Evolutionary conservation across 2,888 invertebrate species (phyloP).

Genomic region (Patella depressa): DNA sequence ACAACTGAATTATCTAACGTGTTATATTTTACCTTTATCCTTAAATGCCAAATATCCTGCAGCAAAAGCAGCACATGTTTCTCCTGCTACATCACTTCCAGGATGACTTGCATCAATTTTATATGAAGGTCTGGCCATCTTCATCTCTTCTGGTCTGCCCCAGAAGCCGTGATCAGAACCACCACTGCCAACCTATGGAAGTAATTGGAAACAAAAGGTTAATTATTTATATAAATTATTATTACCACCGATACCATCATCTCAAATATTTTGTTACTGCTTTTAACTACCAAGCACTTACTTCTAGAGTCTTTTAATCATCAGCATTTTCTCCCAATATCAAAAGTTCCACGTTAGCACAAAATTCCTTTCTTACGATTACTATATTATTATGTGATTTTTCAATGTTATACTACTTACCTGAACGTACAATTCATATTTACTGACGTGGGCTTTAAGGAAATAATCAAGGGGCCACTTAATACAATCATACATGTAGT

Average conservation of each 20-base stretch:
- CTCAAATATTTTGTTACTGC: too few relatives aligned
- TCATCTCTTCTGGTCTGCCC: slow-evolving; percentile 77
- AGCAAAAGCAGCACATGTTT: slow-evolving; percentile 76
- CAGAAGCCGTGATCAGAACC: slow-evolving; percentile 75
- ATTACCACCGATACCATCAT: too few relatives aligned
- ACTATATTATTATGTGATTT: background rate
- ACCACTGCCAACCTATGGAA: slow-evolving; percentile 69
- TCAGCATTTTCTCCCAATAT: too few relatives aligned
- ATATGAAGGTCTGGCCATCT: slow-evolving; percentile 75
- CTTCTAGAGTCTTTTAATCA: too few relatives aligned
- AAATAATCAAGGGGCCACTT: slow-evolving; percentile 77
- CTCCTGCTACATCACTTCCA: slow-evolving; percentile 77
- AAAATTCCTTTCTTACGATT: slow-evolving; percentile 26
- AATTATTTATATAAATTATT: too few relatives aligned
- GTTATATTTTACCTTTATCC: slow-evolving; percentile 37
- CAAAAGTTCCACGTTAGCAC: slow-evolving; percentile 10
- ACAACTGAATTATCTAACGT: too few relatives aligned
- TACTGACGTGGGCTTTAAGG: slow-evolving; percentile 70
- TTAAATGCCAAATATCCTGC: slow-evolving; percentile 74
- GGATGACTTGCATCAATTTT: slow-evolving; percentile 76
- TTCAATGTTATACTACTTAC: slow-evolving; percentile 12
- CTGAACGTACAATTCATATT: slow-evolving; percentile 36
- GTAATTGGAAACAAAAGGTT: background rate
- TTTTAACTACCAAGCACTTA: too few relatives aligned
- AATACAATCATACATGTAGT: slow-evolving; percentile 59